Percentiles rank a stretch among this genome's conserved stretches.
These are phyloP conservation scores for Oreochromis spilurus DNA, from an alignment of 2,113 vertebrate genomes.

Conservation along the genomic window DNA sequence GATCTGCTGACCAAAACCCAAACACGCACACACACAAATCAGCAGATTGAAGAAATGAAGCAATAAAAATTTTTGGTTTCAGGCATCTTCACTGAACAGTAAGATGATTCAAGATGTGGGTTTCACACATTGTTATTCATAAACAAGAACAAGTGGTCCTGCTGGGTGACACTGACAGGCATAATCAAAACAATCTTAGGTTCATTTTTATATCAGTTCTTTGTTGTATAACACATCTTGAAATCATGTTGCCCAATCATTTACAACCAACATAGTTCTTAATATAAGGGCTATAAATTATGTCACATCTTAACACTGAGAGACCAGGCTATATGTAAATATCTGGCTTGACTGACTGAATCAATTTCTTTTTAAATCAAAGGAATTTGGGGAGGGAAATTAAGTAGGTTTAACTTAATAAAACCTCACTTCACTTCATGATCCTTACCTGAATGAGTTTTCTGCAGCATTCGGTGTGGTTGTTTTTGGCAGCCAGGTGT, in stretches of 20 bases:
- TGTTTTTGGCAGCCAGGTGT: conserved; percentile 90
- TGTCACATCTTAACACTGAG: background rate
- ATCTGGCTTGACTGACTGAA: background rate
- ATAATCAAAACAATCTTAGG: background rate
- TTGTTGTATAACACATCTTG: background rate
- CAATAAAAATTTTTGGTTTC: background rate
- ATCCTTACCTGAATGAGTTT: conserved; percentile 87
- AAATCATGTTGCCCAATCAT: background rate
- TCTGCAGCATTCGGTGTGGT: conserved; percentile 83
- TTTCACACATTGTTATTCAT: background rate
- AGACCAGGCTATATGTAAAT: background rate
- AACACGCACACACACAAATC: background rate
- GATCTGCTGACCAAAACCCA: background rate
- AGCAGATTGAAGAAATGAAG: conserved; percentile 11
- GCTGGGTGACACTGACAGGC: background rate
- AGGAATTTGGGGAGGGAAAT: background rate
- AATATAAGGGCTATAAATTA: too few species aligned
- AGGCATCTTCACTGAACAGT: background rate
- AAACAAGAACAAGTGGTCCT: background rate
- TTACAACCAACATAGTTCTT: background rate
- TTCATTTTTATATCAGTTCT: background rate
- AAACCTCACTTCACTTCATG: background rate
- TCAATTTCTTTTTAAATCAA: background rate
- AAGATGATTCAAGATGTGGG: background rate
- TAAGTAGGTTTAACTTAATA: background rate